Percentiles rank a stretch among this genome's conserved stretches.
phyloP scores from a whole-genome alignment of 1,140 invertebrate genomes.

The Latrodectus geometricus region DNA sequence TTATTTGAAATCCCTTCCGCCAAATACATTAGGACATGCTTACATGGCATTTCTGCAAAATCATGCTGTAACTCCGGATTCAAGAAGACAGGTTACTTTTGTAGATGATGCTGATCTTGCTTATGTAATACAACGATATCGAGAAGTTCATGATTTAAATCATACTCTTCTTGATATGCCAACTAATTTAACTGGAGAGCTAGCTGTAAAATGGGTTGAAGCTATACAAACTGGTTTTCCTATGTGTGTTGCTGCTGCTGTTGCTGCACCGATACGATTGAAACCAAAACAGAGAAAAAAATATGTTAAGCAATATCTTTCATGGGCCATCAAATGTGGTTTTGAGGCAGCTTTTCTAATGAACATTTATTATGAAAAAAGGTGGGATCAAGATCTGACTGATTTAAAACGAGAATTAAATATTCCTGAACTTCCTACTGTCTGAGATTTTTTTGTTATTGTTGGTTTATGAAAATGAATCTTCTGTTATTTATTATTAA shows the following conservation, averaged over 20 bases:
- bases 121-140: conserved; percentile 96
- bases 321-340: conserved; percentile 89
- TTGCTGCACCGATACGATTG: conserved; percentile 86
- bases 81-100: conserved; percentile 87
- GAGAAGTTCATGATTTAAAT: conserved; percentile 95
- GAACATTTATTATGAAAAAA: conserved; percentile 91
- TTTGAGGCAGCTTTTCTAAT: conserved; percentile 81
- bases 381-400: conserved; percentile 88
- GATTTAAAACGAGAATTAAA: conserved; percentile 78
- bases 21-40: conserved; percentile 83
- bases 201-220: conserved; percentile 96
- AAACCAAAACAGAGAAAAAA: conserved; percentile 84
- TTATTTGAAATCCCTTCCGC: conserved; percentile 78
- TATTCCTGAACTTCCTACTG: conserved; percentile 63
- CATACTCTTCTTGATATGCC: conserved; percentile 93
- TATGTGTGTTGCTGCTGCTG: conserved; percentile 88
- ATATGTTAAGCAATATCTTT: conserved; percentile 83
- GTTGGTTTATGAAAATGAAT: not conserved
- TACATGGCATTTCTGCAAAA: conserved; percentile 85
- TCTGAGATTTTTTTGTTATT: not conserved
- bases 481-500: not conserved
- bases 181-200: conserved; percentile 91
- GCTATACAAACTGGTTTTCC: conserved; percentile 89
- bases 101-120: conserved; percentile 90
- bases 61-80: conserved; percentile 94